phyloP scores from a whole-genome alignment of 2,888 invertebrate genomes.

The Drosophila anomalipes region DNA sequence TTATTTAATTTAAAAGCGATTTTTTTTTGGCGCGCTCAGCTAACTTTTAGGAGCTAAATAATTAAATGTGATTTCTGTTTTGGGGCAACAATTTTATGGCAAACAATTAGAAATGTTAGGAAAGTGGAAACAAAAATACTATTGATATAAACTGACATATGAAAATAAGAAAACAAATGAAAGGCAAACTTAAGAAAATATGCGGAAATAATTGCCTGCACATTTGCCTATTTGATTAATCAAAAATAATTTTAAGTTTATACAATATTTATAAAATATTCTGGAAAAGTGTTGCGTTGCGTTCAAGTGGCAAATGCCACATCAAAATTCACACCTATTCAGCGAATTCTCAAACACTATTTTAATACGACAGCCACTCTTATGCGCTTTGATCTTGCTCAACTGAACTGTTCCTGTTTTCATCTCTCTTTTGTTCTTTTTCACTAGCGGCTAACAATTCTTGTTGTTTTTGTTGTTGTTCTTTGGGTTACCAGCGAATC shows the following conservation, averaged over 20 bases:
- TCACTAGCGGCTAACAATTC: conserved; percentile 17
- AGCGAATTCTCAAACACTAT: conserved; percentile 4
- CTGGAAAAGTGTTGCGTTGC: conserved; percentile 14
- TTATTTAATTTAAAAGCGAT: conserved; percentile 63
- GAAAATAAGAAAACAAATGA: not conserved
- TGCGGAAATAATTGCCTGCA: conserved; percentile 4
- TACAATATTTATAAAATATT: conserved; percentile 20
- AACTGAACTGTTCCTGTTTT: conserved; percentile 36
- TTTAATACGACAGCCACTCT: conserved; percentile 34
- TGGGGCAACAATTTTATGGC: conserved; percentile 43
- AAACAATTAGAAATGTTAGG: conserved; percentile 29
- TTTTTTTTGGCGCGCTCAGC: conserved; percentile 56
- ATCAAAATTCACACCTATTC: conserved; percentile 67
- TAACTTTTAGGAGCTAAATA: conserved; percentile 57
- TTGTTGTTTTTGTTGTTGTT: conserved; percentile 22
- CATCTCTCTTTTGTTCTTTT: conserved; percentile 6
- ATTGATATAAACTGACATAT: not conserved
- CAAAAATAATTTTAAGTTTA: not conserved
- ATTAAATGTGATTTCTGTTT: conserved; percentile 65
- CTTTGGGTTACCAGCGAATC: conserved; percentile 46
- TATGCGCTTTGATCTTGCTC: conserved; percentile 66
- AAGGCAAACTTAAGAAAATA: not conserved
- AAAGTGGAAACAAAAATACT: not conserved
- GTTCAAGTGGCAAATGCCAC: conserved; percentile 59
- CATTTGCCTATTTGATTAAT: not conserved